Conservation (phyloP, 2,113 vertebrate species). For the Hippocampus mohnikei region DNA sequence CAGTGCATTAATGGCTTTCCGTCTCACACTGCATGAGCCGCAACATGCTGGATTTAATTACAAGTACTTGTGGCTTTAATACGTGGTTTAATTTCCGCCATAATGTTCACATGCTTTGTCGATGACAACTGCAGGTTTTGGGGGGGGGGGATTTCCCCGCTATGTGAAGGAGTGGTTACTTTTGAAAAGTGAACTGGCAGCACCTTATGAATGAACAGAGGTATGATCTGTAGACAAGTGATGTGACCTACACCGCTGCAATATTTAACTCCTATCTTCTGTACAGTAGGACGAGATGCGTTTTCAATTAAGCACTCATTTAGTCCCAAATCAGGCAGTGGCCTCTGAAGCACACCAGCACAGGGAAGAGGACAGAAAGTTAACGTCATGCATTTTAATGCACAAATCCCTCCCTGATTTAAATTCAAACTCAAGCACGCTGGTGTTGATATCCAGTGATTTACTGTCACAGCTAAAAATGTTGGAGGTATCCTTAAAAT, state of each 20-base stretch:
- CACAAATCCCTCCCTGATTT: constrained; percentile 45
- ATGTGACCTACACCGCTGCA: constrained; percentile 53
- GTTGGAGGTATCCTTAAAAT: not conserved
- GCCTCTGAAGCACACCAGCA: constrained; percentile 62
- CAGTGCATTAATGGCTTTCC: not conserved
- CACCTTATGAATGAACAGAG: constrained; percentile 27
- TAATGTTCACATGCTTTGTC: constrained; percentile 1
- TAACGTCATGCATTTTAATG: constrained; percentile 36
- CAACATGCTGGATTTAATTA: constrained; percentile 17
- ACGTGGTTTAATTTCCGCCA: constrained; percentile 8
- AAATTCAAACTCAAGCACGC: constrained; percentile 21
- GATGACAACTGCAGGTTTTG: not conserved
- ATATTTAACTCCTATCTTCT: constrained; percentile 68
- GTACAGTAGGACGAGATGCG: constrained; percentile 58
- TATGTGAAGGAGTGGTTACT: constrained; percentile 12
- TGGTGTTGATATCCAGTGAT: not conserved
- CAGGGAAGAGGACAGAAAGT: constrained; percentile 53
- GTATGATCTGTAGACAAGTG: constrained; percentile 24
- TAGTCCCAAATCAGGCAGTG: constrained; percentile 64
- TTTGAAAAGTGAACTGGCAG: constrained; percentile 19
- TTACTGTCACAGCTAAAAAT: not conserved
- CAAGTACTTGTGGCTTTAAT: constrained; percentile 11
- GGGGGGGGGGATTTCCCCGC: not conserved
- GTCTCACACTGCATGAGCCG: constrained; percentile 10
- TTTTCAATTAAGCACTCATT: constrained; percentile 71